These are phyloP conservation scores for Rynchops niger DNA, from an alignment of 2,113 vertebrate genomes.

Conservation along the genomic window DNA sequence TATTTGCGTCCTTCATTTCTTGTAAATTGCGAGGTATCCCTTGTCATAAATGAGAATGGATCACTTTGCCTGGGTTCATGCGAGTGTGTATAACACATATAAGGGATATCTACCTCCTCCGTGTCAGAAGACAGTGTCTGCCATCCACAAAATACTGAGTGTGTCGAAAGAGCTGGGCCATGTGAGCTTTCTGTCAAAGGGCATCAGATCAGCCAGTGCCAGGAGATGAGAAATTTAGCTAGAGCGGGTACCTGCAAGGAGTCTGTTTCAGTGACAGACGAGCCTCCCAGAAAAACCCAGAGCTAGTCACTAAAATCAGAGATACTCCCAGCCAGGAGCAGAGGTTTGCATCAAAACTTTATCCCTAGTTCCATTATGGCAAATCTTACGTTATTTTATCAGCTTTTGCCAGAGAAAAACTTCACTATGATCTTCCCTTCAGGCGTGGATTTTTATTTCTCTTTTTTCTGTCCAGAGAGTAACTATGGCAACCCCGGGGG, in stretches of 20 bases:
- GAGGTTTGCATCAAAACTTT: neutral
- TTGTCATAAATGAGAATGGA: neutral
- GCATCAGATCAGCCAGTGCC: neutral
- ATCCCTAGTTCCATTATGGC: neutral
- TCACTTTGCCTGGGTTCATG: neutral
- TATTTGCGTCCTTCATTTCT: neutral
- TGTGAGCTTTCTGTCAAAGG: neutral
- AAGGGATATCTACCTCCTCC: neutral
- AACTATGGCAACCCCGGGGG: neutral
- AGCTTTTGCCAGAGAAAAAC: neutral
- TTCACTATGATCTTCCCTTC: neutral
- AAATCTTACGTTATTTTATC: neutral
- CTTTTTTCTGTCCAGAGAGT: neutral
- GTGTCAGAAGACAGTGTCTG: neutral
- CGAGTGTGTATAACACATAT: neutral
- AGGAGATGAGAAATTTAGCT: neutral
- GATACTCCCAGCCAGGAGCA: neutral
- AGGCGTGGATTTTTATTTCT: neutral
- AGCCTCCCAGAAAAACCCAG: neutral
- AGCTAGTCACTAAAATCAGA: neutral
- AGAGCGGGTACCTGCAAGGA: neutral
- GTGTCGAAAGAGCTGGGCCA: neutral
- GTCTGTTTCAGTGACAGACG: neutral
- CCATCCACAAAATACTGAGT: neutral
- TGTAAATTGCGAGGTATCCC: neutral